Percentiles rank a stretch among this genome's conserved stretches.
Conservation (phyloP, 1,140 invertebrate genomes). For the Sarcophaga bullata region DNA sequence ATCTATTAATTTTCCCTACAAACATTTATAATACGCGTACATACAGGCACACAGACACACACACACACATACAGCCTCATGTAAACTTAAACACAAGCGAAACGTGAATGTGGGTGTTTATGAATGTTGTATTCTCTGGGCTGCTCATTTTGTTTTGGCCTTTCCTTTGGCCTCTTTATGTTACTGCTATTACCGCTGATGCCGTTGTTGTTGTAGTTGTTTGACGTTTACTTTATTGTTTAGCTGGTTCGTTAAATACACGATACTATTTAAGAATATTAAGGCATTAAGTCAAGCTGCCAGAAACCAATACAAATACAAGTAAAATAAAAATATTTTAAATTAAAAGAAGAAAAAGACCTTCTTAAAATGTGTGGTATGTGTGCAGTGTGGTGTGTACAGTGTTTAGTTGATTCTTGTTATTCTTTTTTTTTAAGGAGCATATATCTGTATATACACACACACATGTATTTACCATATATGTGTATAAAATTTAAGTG, state of each 20-base stretch:
- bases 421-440: too few species aligned
- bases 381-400: neutral
- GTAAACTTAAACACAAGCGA: too few species aligned
- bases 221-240: slow-evolving; percentile 30
- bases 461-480: too few species aligned
- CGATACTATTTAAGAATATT: slow-evolving; percentile 35
- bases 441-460: too few species aligned
- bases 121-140: neutral
- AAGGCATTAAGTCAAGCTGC: slow-evolving; percentile 41
- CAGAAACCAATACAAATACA: neutral
- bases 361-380: neutral
- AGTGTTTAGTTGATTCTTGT: too few species aligned
- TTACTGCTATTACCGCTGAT: neutral
- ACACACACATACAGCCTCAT: too few species aligned
- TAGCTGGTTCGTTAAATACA: slow-evolving; percentile 43
- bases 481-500: neutral
- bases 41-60: too few species aligned
- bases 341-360: neutral
- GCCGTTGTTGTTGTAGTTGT: neutral
- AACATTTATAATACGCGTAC: too few species aligned
- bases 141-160: neutral
- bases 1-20: too few species aligned
- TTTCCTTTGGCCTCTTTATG: neutral
- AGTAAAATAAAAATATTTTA: neutral
- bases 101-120: neutral